Evolutionary conservation across 2,797 vertebrate species (phyloP).

Genomic region (Spondyliosoma cantharus): DNA sequence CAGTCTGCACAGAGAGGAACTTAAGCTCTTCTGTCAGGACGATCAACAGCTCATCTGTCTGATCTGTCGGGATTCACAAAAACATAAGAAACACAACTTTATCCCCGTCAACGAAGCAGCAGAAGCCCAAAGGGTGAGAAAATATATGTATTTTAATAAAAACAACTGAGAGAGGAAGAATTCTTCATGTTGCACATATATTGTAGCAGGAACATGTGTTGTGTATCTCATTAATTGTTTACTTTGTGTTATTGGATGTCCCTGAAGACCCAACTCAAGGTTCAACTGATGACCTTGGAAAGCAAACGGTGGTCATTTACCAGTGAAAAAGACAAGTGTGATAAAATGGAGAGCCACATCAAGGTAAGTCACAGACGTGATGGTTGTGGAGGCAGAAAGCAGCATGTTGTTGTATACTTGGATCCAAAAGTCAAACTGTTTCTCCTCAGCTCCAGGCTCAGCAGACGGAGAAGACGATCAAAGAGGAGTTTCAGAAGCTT

Average conservation of each 20-base stretch:
- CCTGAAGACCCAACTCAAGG: conserved; percentile 23
- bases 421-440: neutral
- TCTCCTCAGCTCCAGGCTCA: conserved; percentile 57
- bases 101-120: conserved; percentile 44
- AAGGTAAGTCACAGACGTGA: conserved; percentile 7
- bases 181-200: neutral
- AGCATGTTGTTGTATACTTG: neutral
- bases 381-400: accelerated
- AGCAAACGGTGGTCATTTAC: conserved; percentile 4
- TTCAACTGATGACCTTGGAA: conserved; percentile 17
- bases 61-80: conserved; percentile 43
- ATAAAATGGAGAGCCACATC: conserved; percentile 37
- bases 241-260: accelerated
- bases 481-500: conserved; percentile 50
- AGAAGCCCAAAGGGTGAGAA: conserved; percentile 39
- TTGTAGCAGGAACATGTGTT: neutral
- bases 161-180: neutral
- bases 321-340: accelerated
- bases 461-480: conserved; percentile 47
- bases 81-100: conserved; percentile 44
- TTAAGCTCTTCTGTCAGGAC: conserved; percentile 54
- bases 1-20: conserved; percentile 26
- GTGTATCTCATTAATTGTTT: accelerated
- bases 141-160: neutral
- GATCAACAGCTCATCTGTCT: conserved; percentile 57